These are phyloP conservation scores for Bos javanicus DNA, from an alignment of 2,113 vertebrate species.

Conservation along the genomic window DNA sequence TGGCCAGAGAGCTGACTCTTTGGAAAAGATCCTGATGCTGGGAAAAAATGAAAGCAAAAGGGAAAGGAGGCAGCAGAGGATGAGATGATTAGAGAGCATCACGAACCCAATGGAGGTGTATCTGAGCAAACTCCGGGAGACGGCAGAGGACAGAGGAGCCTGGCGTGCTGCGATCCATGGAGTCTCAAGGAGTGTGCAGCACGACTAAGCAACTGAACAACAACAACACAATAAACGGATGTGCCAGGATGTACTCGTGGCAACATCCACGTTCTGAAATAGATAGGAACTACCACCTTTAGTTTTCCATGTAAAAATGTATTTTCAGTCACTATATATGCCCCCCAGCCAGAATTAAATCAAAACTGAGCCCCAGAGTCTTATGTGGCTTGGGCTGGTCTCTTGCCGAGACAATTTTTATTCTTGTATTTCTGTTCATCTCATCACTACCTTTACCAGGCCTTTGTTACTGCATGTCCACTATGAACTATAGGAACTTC, in stretches of 20 bases:
- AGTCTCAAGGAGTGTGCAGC: background rate
- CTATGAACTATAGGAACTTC: background rate
- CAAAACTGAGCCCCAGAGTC: background rate
- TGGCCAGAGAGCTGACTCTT: background rate
- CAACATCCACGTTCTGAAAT: background rate
- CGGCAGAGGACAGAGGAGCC: background rate
- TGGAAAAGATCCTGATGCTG: background rate
- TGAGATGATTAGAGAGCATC: background rate
- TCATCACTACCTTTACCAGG: fast-evolving
- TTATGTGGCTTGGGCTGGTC: background rate
- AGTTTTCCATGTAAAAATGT: fast-evolving
- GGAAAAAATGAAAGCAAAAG: background rate
- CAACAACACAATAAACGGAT: fast-evolving
- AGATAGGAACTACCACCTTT: fast-evolving
- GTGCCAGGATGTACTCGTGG: fast-evolving
- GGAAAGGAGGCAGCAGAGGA: background rate
- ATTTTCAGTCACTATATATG: too few relatives aligned
- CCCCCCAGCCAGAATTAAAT: background rate
- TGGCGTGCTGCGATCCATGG: background rate
- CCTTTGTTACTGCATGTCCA: background rate
- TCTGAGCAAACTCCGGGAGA: background rate
- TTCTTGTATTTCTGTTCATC: background rate
- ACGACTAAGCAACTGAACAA: fast-evolving
- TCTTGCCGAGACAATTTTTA: background rate
- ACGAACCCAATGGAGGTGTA: fast-evolving